Conservation (phyloP, 2,888 invertebrate genomes). For the Melinaea menophilus region DNA sequence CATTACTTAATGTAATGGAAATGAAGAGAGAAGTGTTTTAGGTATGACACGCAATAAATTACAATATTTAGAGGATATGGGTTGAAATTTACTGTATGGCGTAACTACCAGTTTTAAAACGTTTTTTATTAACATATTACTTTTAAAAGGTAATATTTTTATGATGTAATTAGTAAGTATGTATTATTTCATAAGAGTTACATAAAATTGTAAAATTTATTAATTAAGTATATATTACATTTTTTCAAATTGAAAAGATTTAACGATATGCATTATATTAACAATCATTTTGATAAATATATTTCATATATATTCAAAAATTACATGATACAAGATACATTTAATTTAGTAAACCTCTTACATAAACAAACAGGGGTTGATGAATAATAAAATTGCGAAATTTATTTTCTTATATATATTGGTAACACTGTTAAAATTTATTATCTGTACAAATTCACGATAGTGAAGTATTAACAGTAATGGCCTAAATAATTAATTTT, state of each 20-base stretch:
- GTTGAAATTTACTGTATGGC: not conserved
- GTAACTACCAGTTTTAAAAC: not conserved
- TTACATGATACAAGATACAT: not conserved
- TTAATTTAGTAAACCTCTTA: not conserved
- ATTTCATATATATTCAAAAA: too few relatives aligned
- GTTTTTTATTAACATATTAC: not conserved
- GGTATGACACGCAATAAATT: conserved; percentile 3
- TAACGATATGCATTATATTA: too few relatives aligned
- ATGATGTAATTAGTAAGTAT: not conserved
- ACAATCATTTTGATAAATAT: too few relatives aligned
- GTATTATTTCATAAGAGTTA: too few relatives aligned
- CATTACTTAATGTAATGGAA: conserved; percentile 7
- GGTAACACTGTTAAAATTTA: conserved; percentile 16
- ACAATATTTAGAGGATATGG: not conserved
- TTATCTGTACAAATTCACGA: conserved; percentile 21
- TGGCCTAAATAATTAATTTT: conserved; percentile 6
- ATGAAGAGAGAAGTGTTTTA: conserved; percentile 2
- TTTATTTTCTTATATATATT: conserved; percentile 24
- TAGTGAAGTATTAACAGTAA: conserved; percentile 14
- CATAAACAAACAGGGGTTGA: not conserved
- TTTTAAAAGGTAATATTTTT: too few relatives aligned
- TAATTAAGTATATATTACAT: too few relatives aligned
- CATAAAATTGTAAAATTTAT: too few relatives aligned
- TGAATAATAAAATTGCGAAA: conserved; percentile 24
- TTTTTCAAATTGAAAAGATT: too few relatives aligned